These are phyloP conservation scores for Siniperca obscura DNA, from an alignment of 2,797 vertebrate species.

Conservation along the genomic window DNA sequence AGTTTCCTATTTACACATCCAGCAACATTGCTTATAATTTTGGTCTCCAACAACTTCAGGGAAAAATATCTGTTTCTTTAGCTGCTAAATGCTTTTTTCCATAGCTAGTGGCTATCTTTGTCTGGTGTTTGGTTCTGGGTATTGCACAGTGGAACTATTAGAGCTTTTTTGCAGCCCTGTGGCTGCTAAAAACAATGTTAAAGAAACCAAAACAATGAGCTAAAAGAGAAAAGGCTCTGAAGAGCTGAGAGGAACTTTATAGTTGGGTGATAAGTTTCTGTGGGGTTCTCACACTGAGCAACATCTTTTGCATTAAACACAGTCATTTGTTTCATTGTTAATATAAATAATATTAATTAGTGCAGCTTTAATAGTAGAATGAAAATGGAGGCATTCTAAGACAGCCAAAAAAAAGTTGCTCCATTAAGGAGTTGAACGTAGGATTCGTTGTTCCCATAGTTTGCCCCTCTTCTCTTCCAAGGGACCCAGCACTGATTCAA, in stretches of 20 bases:
- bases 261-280: background rate
- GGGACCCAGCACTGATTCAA: conserved; percentile 37
- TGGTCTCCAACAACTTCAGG: background rate
- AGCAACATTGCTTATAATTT: background rate
- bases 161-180: background rate
- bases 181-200: background rate
- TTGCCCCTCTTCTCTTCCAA: background rate
- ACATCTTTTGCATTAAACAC: no score
- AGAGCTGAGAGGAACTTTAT: background rate
- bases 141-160: background rate
- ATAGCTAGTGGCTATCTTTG: background rate
- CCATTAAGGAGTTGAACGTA: conserved; percentile 2
- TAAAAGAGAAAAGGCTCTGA: background rate
- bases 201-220: background rate
- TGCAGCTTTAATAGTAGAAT: background rate
- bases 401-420: background rate
- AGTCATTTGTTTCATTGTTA: background rate
- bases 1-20: no score
- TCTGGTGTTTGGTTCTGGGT: background rate
- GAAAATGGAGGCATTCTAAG: background rate
- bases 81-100: background rate
- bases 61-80: background rate
- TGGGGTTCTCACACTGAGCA: background rate
- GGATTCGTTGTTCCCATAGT: background rate
- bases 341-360: background rate